Evolutionary conservation across 2,888 invertebrate species (phyloP), one percentile per base, ranked within the genome.

Genomic region (Perizoma flavofasciatum): DNA sequence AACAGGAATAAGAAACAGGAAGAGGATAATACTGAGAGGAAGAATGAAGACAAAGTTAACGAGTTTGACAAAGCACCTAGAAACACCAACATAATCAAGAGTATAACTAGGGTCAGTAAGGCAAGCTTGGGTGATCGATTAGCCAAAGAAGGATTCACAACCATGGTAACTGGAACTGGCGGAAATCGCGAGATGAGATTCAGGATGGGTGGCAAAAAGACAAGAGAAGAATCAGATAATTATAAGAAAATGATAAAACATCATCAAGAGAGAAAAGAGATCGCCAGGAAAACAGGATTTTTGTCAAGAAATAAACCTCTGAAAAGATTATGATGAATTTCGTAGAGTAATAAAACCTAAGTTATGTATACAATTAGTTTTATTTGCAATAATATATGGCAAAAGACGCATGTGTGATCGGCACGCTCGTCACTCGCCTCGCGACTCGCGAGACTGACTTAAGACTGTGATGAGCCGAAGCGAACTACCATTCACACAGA

Each of bases 131-230:
- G 95, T 34, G 96, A 97, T 65, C 92, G 97, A 71, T 83, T 97
- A 33, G 82, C 91, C 52, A 93, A 89, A 65, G 95, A 96, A 74
- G 93, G 93, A 47, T 86, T 88, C 40, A 82, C 86, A 1, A 89
- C 77, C 53, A 85, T 74, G 81, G 93, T 73, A 82, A 90, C 81
- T 75, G 94, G 75, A 75, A 93, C 66, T 88, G 95, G 71, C 87
- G 95, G 97, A 46, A 97, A 95, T 79, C 93, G 95, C 54, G 96
- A 97, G 88, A 96, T 97, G 95, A 95, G 95, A 22, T 97, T 97
- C 74, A 92, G 93, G 4, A 93, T 95, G 72, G 88, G 92, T 68
- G 93, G 93, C 67, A 90, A 91, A 65, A 93, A 93, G 65, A 84
- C 89, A 4, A 57, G 37, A 34, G 57, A 57, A 10, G 91, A 94